Base-by-base conservation (phyloP, 2,113 vertebrate species). In the Nibea coibor region DNA sequence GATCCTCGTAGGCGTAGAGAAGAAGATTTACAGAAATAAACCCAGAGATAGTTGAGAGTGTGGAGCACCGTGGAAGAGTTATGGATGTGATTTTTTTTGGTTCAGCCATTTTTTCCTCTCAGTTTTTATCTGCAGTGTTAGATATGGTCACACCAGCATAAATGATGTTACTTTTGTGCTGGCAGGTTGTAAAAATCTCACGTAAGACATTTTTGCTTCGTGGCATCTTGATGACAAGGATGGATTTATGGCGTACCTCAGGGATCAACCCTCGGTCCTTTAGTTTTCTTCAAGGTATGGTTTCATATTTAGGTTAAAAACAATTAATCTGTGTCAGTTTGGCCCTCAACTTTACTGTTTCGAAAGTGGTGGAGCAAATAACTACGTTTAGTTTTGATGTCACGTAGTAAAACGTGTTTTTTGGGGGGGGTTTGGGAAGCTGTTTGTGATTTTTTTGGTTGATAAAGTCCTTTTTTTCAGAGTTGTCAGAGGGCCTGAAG, bases 1-100 rank as follows among this genome's bases (percentile, higher is more conserved):
- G 61, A 72, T 80, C 31, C 31, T 54, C 2, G 22, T 43, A 68
- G 80, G 77, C 48, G 69, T 73, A 54, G 17, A 54, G 65, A 75
- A 15, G 10, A 64, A 11, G 24, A 58, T 10, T 47, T 12, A 1
- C 20, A 72, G 26, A 8, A 61, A 22, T 24, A 75, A 45, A 68
- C 28, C 51, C 5, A 39, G 16, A 45, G 63, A 45, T 42, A 24
- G 6, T 16, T 56, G 28, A 58, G 47, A 39, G 9, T 35, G 16
- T 10, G 17, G 35, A 22, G 10, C 10, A 4, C 14, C 3, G 43
- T 35, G 16, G 20, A 54, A 72, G 26, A 67, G 39, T 54, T 45
- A 59, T 42, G 67, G 59, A 5, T 45, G 45, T 4, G 11, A 7
- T 62, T 62, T 75, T 62, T 75, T 28, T 62, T 47, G 26, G 6